A percentile compares a stretch with the other conserved stretches of the same genome.
Conservation (phyloP, 1,140 invertebrate species). For the Acromyrmex echinatior region DNA sequence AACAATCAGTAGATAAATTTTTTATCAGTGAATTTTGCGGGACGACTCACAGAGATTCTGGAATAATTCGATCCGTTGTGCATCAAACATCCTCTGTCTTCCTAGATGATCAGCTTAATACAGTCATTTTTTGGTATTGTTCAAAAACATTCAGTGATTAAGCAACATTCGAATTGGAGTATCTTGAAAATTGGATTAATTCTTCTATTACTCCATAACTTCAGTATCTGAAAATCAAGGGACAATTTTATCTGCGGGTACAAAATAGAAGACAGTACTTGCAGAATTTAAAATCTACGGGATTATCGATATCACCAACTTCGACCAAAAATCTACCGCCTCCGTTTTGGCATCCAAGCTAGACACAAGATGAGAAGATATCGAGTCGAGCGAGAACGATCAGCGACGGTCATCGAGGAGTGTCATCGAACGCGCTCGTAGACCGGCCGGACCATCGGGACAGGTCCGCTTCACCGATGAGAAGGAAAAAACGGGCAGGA, state of each 20-base stretch:
- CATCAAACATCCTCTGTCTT: neutral
- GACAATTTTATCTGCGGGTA: neutral
- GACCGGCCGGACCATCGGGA: slow-evolving; percentile 23
- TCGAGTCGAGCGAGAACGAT: neutral
- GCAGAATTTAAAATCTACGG: neutral
- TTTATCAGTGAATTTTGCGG: slow-evolving; percentile 7
- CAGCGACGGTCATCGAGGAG: slow-evolving; percentile 25
- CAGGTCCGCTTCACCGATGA: slow-evolving; percentile 60
- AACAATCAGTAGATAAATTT: neutral
- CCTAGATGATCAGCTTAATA: neutral
- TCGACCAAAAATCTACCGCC: neutral
- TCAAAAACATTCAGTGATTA: neutral
- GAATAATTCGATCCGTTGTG: neutral
- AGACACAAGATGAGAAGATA: slow-evolving; percentile 13
- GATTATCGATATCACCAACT: neutral
- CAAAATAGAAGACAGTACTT: neutral
- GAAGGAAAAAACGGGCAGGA: slow-evolving; percentile 56
- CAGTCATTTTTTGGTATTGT: neutral
- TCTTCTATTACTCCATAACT: neutral
- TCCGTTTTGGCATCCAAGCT: neutral
- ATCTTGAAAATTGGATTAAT: neutral
- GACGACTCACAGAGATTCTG: neutral
- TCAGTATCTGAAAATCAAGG: neutral
- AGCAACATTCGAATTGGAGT: neutral
- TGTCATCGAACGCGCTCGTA: slow-evolving; percentile 49